Base-by-base conservation (phyloP, 2,797 vertebrate species). In the Neosilurus mollespiculum region DNA sequence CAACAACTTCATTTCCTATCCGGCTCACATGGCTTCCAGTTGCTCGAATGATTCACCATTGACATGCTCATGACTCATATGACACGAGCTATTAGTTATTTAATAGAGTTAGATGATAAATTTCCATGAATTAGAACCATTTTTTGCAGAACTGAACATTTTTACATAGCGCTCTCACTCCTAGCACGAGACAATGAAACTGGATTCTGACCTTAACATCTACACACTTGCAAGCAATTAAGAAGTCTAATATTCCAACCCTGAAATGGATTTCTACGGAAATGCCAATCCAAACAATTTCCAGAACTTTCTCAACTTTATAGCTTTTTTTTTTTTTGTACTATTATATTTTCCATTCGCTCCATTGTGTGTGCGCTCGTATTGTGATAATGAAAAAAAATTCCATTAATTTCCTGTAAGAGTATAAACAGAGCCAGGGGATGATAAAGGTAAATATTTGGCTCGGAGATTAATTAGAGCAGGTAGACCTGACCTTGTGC, bases 341-440 rank as follows among this genome's bases (percentile, higher is more conserved):
- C 20, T 64, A n/a, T 71, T 71, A 54, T 78, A 64, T 81, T 73
- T 83, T 83, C 81, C 81, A 81, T 75, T 65, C 12, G 20, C 43
- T 65, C 18, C 61, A 30, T 61, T 71, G 9, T 18, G 26, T 54
- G 16, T 54, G 16, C 0, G 12, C 58, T 56, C 26, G 34, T 73
- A 77, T 78, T 81, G 69, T 54, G 30, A 71, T 86, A 71, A 77
- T 26, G 11, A 49, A 67, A 78, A 80, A 81, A 66, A 67, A 56
- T 71, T 22, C 34, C 64, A 83, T 86, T 83, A 83, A 88, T 86
- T 85, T 88, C 87, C 85, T 78, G 81, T 85, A 43, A 51, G 64
- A 64, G n/a, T 75, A 69, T 77, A 65, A 75, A 78, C 69, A 84
- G 78, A 85, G 70, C 62, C 67, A 5, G 51, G 16, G 43, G 71